Conservation (phyloP, 1,140 invertebrate genomes). For the Brachionus asplanchnoidis region DNA sequence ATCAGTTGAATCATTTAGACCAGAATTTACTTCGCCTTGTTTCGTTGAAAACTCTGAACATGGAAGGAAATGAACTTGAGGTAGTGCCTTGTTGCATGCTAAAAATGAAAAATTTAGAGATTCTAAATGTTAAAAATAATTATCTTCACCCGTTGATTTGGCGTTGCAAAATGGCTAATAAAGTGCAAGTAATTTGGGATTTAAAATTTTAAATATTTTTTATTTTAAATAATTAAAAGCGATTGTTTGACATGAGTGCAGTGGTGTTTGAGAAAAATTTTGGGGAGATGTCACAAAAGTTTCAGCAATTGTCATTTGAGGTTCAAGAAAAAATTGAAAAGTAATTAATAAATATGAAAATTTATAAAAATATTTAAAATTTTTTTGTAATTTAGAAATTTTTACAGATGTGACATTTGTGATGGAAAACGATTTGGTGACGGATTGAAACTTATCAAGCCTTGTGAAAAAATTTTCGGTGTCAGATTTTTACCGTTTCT, state of each 20-base stretch:
- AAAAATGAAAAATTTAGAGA: constrained; percentile 46
- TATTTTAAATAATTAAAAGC: not conserved
- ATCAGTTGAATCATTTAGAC: not conserved
- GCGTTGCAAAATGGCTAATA: not conserved
- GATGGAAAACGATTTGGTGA: constrained; percentile 50
- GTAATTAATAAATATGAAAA: not conserved
- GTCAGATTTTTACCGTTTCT: constrained; percentile 54
- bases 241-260: constrained; percentile 27
- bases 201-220: not conserved
- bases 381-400: not conserved
- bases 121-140: constrained; percentile 53
- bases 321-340: not conserved
- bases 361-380: not conserved
- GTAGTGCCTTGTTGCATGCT: constrained; percentile 50
- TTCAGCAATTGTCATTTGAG: not conserved
- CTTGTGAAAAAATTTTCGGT: constrained; percentile 51
- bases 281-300: not conserved
- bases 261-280: not conserved
- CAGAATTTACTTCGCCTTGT: not conserved
- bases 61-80: constrained; percentile 55
- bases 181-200: not conserved
- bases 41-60: constrained; percentile 47
- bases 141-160: constrained; percentile 52
- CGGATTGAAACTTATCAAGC: constrained; percentile 52
- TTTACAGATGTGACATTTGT: constrained; percentile 51